phyloP scores from a whole-genome alignment of 2,888 invertebrate genomes.

The Heliconius ismenius region DNA sequence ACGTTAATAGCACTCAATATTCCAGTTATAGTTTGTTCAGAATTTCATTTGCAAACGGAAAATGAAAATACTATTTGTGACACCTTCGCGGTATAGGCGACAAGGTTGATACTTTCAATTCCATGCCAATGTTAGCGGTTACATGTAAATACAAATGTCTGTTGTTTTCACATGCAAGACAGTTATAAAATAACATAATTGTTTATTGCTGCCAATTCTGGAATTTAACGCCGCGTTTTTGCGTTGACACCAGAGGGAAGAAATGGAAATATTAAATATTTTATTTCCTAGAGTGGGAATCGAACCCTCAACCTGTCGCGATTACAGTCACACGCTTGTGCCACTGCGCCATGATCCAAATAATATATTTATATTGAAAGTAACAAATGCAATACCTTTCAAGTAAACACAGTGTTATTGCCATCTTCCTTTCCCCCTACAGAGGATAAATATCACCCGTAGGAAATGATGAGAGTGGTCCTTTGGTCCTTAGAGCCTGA shows the following conservation, averaged over 20 bases:
- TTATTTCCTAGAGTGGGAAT: no score
- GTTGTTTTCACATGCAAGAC: neutral
- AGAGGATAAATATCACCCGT: constrained; percentile 72
- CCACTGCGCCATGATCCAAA: no score
- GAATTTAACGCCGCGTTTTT: no score
- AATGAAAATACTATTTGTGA: constrained; percentile 10
- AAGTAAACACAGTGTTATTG: constrained; percentile 64
- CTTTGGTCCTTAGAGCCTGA: constrained; percentile 32
- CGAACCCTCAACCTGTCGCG: no score
- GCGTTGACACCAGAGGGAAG: no score
- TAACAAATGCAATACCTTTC: constrained; percentile 64
- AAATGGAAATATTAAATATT: no score
- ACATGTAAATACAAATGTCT: constrained; percentile 8
- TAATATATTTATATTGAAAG: constrained; percentile 36
- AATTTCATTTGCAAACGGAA: constrained; percentile 6
- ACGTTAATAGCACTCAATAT: constrained; percentile 12
- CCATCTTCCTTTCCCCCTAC: constrained; percentile 43
- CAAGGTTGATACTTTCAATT: constrained; percentile 9
- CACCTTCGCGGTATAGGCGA: constrained; percentile 11
- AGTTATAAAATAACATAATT: neutral
- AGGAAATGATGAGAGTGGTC: constrained; percentile 78
- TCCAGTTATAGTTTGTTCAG: constrained; percentile 5
- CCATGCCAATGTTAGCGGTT: neutral
- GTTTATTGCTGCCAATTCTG: no score
- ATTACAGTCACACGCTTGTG: no score